These are phyloP conservation scores for Hyposoter didymator DNA, from an alignment of 2,888 invertebrate species.

Conservation along the genomic window DNA sequence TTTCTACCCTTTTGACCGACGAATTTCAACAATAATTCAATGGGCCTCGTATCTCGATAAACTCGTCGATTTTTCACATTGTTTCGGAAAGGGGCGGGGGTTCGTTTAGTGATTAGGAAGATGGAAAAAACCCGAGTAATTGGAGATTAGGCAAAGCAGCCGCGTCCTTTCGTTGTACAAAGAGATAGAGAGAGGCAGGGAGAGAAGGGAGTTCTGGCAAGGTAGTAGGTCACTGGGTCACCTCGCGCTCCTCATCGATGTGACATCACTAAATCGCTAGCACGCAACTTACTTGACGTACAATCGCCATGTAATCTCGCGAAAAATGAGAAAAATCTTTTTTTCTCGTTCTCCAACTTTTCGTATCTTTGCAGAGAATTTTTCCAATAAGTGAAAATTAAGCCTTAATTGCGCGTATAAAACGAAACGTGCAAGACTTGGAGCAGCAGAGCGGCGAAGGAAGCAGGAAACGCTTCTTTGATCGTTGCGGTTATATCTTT, in stretches of 20 bases:
- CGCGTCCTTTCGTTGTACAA: constrained; percentile 61
- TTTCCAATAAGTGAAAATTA: no score
- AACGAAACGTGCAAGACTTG: constrained; percentile 59
- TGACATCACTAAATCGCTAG: constrained; percentile 71
- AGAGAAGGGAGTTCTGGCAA: constrained; percentile 54
- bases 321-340: no score
- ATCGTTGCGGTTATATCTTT: constrained; percentile 32
- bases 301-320: constrained; percentile 15
- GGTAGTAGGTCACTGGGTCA: constrained; percentile 78
- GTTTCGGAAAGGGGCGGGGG: not conserved
- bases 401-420: no score
- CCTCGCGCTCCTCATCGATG: constrained; percentile 73
- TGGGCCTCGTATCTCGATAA: no score
- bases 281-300: constrained; percentile 67
- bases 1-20: no score
- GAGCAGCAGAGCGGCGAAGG: no score
- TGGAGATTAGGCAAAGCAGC: constrained; percentile 73
- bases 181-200: constrained; percentile 67
- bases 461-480: constrained; percentile 44
- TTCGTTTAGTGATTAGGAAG: not conserved
- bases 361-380: no score
- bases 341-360: no score
- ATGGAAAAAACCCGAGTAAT: not conserved
- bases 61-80: no score
- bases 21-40: no score